Evolutionary conservation across 2,797 vertebrate genomes (phyloP).

Genomic region (Coregonus ussuriensis): DNA sequence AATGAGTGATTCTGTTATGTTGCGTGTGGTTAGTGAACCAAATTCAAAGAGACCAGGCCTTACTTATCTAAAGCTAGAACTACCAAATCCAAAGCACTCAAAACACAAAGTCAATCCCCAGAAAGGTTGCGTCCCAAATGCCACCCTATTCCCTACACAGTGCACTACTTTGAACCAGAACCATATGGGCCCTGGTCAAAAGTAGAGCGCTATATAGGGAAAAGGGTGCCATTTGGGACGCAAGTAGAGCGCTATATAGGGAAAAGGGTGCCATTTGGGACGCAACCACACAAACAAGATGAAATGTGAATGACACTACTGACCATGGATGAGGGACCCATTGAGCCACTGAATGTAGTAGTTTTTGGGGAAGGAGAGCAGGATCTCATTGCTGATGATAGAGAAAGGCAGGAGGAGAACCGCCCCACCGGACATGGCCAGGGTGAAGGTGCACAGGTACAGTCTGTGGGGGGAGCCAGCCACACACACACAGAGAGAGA

Average conservation of each 20-base stretch:
- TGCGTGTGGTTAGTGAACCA: not conserved
- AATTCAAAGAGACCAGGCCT: not conserved
- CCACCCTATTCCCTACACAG: too few species aligned
- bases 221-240: constrained; percentile 27
- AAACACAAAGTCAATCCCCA: constrained; percentile 55
- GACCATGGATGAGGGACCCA: constrained; percentile 97
- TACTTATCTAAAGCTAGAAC: too few species aligned
- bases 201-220: not conserved
- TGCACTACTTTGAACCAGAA: too few species aligned
- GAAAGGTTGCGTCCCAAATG: constrained; percentile 79
- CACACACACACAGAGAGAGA: constrained; percentile 7
- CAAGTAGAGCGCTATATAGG: not conserved
- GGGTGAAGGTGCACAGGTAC: constrained; percentile 96
- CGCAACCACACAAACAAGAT: constrained; percentile 15
- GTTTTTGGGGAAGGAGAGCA: constrained; percentile 95
- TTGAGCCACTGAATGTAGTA: constrained; percentile 99
- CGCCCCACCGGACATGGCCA: constrained; percentile 93
- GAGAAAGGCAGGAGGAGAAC: constrained; percentile 97
- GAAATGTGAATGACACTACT: constrained; percentile 65
- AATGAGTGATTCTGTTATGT: not conserved
- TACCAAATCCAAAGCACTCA: not conserved
- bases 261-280: constrained; percentile 29
- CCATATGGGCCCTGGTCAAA: not conserved
- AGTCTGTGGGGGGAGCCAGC: constrained; percentile 79
- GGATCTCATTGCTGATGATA: constrained; percentile 98